Conservation (phyloP, 2,888 invertebrate genomes). For the Apamea anceps region DNA sequence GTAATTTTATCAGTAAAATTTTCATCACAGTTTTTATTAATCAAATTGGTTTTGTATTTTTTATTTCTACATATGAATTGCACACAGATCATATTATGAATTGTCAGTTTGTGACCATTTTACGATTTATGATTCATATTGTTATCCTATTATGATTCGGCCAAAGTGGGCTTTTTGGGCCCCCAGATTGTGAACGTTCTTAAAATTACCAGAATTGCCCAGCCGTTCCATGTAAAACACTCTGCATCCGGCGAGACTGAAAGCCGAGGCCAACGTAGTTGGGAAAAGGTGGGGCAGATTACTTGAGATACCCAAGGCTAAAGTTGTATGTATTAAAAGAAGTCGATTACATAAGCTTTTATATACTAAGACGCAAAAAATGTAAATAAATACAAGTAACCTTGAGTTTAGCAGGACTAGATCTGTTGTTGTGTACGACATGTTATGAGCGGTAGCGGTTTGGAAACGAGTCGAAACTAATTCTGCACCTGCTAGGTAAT, state of each 20-base stretch:
- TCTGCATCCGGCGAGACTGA: not conserved
- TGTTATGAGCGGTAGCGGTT: conserved; percentile 17
- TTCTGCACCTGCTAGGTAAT: too few species aligned
- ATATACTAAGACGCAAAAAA: conserved; percentile 48
- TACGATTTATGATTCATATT: too few species aligned
- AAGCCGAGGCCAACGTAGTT: not conserved
- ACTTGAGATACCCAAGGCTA: conserved; percentile 25
- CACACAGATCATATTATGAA: too few species aligned
- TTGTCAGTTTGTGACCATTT: too few species aligned
- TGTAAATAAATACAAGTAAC: conserved; percentile 53
- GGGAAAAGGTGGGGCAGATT: not conserved
- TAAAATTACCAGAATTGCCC: too few species aligned
- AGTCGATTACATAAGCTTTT: conserved; percentile 39
- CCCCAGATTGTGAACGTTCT: too few species aligned
- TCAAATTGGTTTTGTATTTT: too few species aligned
- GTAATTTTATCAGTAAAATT: too few species aligned
- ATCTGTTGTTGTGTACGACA: not conserved
- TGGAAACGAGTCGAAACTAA: not conserved
- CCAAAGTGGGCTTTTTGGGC: too few species aligned
- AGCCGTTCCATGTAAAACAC: not conserved
- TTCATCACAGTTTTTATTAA: too few species aligned
- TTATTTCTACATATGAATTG: too few species aligned
- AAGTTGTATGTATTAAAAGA: conserved; percentile 16
- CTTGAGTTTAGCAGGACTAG: conserved; percentile 39
- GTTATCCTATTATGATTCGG: too few species aligned